These are phyloP conservation scores for Zele albiditarsus DNA, from an alignment of 2,888 invertebrate genomes.

Conservation along the genomic window DNA sequence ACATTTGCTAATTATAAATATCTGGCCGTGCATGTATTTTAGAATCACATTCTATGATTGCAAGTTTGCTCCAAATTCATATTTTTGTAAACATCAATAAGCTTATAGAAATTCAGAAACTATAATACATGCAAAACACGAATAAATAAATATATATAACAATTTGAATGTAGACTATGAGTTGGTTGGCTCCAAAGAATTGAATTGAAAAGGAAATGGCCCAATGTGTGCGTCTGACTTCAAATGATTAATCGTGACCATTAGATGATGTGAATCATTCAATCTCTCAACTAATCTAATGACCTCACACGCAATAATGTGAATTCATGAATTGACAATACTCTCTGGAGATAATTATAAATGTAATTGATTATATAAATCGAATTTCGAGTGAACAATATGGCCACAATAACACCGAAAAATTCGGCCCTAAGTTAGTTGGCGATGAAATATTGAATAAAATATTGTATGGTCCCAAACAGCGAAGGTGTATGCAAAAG, in stretches of 20 bases:
- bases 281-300: slow-evolving; percentile 6
- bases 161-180: neutral
- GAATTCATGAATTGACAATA: slow-evolving; percentile 21
- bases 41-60: slow-evolving; percentile 56
- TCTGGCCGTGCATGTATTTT: slow-evolving; percentile 55
- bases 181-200: neutral
- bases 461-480: slow-evolving; percentile 15
- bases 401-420: neutral
- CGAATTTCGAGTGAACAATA: neutral
- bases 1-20: slow-evolving; percentile 45
- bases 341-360: slow-evolving; percentile 7
- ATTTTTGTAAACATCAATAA: slow-evolving; percentile 70
- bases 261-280: slow-evolving; percentile 11
- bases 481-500: slow-evolving; percentile 16
- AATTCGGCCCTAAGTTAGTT: neutral
- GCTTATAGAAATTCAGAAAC: slow-evolving; percentile 46
- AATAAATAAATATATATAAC: neutral
- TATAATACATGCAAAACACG: slow-evolving; percentile 14
- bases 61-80: slow-evolving; percentile 68
- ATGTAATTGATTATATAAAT: slow-evolving; percentile 6
- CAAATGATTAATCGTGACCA: neutral
- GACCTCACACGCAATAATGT: neutral
- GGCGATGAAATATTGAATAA: neutral
- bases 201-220: neutral
- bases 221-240: neutral